Evolutionary conservation across 2,888 invertebrate species (phyloP), one percentile per base, ranked within the genome.

Genomic region (Bellardia pandia): DNA sequence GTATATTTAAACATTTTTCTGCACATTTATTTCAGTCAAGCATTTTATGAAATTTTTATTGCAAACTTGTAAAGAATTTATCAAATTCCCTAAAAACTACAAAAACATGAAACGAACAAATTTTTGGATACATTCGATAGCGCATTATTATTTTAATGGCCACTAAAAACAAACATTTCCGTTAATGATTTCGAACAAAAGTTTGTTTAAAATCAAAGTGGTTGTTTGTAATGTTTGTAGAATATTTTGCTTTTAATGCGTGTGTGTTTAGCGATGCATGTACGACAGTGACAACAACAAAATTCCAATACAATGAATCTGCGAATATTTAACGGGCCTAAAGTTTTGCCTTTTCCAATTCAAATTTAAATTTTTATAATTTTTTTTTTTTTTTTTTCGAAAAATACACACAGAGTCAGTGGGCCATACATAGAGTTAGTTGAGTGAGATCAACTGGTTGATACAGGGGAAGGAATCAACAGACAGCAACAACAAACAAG

Each of bases 121-220:
- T 62, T 13, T 62, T 14, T 62, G 3, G 23, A 7, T 9, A 56
- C 23, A 37, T 56, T 74, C 66, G 74, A 66, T 81, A 75, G 68
- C 66, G 66, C 58, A 76, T 83, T 76, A 71, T 71, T 76, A 76
- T 71, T 76, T 76, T 76, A 76, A 76, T 71, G 53, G 76, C 45
- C 76, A 69, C 82, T 83, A 71, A 76, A 83, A 83, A 83, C 77
- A 77, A 83, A 83, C 71, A 71, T 83, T 75, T 85, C 69, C 75
- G 79, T 79, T 76, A 62, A 85, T 79, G 72, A 72, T 74, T 74
- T 77, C 68, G 42, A 69, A 53, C 53, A 48, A 75, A 33, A 62
- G 42, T 82, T 82, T 68, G 42, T 53, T 62, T 53, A 13, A 45
- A 85, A 69, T 74, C 68, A 85, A 79, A 79, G 72, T 77, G n/a